Percentiles rank a stretch among this genome's conserved stretches.
Evolutionary conservation across 2,888 invertebrate species (phyloP).

Genomic region (Pemphredon lugubris): DNA sequence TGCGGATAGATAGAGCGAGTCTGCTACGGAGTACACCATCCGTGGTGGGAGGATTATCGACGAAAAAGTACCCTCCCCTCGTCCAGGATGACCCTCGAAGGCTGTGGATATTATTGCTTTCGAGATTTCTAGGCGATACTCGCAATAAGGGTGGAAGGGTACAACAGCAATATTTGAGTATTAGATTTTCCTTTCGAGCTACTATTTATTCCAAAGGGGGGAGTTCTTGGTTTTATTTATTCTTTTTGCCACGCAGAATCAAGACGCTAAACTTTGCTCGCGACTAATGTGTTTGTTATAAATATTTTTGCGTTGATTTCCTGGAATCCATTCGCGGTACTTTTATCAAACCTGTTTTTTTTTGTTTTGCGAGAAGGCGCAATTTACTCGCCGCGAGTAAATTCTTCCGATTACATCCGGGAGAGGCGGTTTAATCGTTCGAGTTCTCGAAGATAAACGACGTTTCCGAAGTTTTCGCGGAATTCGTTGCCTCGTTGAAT

Average conservation of each 20-base stretch:
- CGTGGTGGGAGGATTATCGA: conserved; percentile 67
- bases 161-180: neutral
- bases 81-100: conserved; percentile 37
- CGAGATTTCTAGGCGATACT: conserved; percentile 42
- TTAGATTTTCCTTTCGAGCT: too few species aligned
- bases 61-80: conserved; percentile 57
- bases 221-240: too few species aligned
- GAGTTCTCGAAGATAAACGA: conserved; percentile 12
- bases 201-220: too few species aligned
- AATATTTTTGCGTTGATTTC: too few species aligned
- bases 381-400: neutral
- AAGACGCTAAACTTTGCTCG: too few species aligned
- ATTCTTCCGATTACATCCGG: neutral
- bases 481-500: conserved; percentile 35
- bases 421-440: conserved; percentile 11
- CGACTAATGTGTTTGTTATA: too few species aligned
- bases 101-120: conserved; percentile 61
- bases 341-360: conserved; percentile 9
- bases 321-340: neutral
- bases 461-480: conserved; percentile 33
- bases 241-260: too few species aligned
- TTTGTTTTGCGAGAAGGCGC: conserved; percentile 6
- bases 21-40: conserved; percentile 46
- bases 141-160: conserved; percentile 19
- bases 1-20: conserved; percentile 61